Evolutionary conservation across 1,140 invertebrate species (phyloP), one percentile per base, ranked within the genome.

Genomic region (Drosophila takahashii): DNA sequence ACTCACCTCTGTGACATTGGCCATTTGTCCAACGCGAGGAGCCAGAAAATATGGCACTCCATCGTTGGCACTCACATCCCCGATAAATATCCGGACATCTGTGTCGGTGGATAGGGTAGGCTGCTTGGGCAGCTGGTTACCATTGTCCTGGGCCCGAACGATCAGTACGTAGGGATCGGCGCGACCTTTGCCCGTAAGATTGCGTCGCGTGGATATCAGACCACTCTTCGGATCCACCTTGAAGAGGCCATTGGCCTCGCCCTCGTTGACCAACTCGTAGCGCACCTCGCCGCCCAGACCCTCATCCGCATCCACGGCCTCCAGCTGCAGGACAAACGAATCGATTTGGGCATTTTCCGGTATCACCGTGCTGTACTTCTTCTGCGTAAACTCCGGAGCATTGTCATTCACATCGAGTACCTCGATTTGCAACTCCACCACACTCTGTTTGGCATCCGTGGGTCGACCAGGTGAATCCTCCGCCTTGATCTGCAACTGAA

Each of bases 351-450:
- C 95, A 75, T 97, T 97, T 91, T 98, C 97, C 4, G 95, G 94
- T 11, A 92, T 91, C 6, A 92, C 92, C 0, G 93, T 93, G 0
- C 93, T 94, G 47, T 94, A 94, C 1, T 91, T 91, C 44, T 93
- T 90, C 51, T 93, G 93, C 0, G 92, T 81, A 44, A 94, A 94
- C 18, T 70, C 75, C 0, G 92, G 91, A 0, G 95, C 93, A 90
- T 97, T 97, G 71, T 98, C 97, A 79, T 98, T 97, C 0, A 97
- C 95, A 90, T 97, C 96, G 0, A 96, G 87, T 4, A 98, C 94
- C 74, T 96, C 95, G 4, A 97, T 93, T 0, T 94, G 93, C 0
- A 97, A 93, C 66, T 95, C 92, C 2, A 94, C 95, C 18, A 94
- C 93, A 18, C 94, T 94, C 56, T 94, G 94, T 54, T 96, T 95